These are phyloP conservation scores for Drosophila insularis DNA, from an alignment of 1,140 invertebrate species.

Conservation along the genomic window DNA sequence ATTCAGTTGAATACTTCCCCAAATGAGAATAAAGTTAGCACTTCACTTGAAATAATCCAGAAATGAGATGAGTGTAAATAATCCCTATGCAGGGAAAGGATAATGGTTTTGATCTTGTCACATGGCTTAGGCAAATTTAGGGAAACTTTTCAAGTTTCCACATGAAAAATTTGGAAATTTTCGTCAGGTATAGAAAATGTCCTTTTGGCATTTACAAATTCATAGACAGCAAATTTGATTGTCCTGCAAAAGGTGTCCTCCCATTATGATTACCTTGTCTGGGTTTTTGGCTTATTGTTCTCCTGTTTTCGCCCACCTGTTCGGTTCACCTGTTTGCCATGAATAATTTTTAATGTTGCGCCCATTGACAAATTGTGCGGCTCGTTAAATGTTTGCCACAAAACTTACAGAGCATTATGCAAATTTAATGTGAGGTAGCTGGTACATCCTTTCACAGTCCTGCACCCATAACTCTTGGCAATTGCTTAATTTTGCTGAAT, in stretches of 20 bases:
- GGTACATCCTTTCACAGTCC: constrained; percentile 12
- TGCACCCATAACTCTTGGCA: constrained; percentile 11
- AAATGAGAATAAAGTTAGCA: background rate
- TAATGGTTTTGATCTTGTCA: background rate
- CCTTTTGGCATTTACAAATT: constrained; percentile 41
- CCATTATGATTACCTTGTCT: background rate
- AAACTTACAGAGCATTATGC: constrained; percentile 48
- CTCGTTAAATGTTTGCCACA: constrained; percentile 52
- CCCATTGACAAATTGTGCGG: constrained; percentile 53
- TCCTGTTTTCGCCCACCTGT: background rate
- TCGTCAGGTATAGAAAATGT: constrained; percentile 32
- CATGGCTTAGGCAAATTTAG: too few species aligned
- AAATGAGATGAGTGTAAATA: background rate
- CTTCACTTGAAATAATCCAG: background rate
- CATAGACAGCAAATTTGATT: constrained; percentile 51
- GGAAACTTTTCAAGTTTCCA: too few species aligned
- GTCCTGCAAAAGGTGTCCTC: constrained; percentile 14
- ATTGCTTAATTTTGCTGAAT: background rate
- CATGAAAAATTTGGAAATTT: constrained; percentile 7
- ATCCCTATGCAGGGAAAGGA: background rate
- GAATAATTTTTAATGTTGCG: constrained; percentile 41
- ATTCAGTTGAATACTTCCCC: background rate
- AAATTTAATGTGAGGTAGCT: constrained; percentile 32
- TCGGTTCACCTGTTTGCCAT: constrained; percentile 7
- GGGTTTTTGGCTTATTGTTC: background rate